phyloP scores from a whole-genome alignment of 1,140 invertebrate species.

The Anastrepha obliqua region DNA sequence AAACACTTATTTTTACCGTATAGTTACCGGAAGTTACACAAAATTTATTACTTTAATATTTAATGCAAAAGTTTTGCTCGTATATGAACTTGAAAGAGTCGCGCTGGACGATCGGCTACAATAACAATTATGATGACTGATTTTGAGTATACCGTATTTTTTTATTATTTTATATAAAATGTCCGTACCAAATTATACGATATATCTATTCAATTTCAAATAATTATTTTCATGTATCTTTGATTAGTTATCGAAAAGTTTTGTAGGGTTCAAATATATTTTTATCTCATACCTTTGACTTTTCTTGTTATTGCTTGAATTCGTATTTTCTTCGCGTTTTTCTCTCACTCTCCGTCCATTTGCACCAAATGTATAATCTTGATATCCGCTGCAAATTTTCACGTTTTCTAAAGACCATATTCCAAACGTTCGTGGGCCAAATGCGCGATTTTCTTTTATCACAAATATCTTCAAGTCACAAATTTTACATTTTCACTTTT shows the following conservation, averaged over 20 bases:
- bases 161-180: background rate
- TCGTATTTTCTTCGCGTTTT: slow-evolving; percentile 34
- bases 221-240: background rate
- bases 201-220: slow-evolving; percentile 2
- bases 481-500: background rate
- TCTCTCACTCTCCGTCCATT: slow-evolving; percentile 35
- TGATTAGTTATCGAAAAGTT: background rate
- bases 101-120: slow-evolving; percentile 33
- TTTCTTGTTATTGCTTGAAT: slow-evolving; percentile 35
- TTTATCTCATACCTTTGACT: slow-evolving; percentile 1
- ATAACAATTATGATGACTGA: background rate
- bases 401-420: slow-evolving; percentile 38
- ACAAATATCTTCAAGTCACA: background rate
- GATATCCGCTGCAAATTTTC: slow-evolving; percentile 47
- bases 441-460: background rate
- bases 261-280: background rate
- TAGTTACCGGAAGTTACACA: background rate
- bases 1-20: background rate
- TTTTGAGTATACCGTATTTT: background rate
- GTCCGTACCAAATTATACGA: background rate
- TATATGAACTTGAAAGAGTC: slow-evolving; percentile 7
- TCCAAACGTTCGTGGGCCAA: background rate
- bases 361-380: slow-evolving; percentile 41
- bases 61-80: background rate
- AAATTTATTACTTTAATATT: background rate